phyloP scores from a whole-genome alignment of 2,113 vertebrate species.

The Triplophysa rosa region DNA sequence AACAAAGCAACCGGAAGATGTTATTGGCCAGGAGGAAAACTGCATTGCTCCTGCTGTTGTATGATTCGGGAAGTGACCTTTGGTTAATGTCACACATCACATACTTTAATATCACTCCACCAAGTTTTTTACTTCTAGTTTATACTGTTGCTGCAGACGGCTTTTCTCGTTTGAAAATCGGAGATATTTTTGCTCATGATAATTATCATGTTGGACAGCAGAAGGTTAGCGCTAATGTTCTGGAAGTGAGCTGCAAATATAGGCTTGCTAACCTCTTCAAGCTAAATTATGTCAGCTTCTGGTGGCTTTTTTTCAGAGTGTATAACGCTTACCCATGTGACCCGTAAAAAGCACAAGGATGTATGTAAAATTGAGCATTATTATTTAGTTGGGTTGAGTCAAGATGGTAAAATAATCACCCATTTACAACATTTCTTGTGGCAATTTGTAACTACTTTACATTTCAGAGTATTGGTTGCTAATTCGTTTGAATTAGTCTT shows the following conservation, averaged over 20 bases:
- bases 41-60: slow-evolving; percentile 54
- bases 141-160: background rate
- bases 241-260: background rate
- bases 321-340: background rate
- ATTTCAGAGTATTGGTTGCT: too few relatives aligned
- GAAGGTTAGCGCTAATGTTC: background rate
- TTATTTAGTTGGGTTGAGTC: too few relatives aligned
- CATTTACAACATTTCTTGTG: too few relatives aligned
- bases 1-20: background rate
- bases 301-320: background rate
- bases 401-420: too few relatives aligned
- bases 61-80: slow-evolving; percentile 76
- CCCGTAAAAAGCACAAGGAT: too few relatives aligned
- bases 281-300: slow-evolving; percentile 20
- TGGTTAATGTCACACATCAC: slow-evolving; percentile 77
- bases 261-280: slow-evolving; percentile 6
- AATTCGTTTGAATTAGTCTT: too few relatives aligned
- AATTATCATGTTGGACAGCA: slow-evolving; percentile 25
- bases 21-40: slow-evolving; percentile 48
- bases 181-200: slow-evolving; percentile 56
- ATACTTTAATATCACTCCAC: slow-evolving; percentile 71
- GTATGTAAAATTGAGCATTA: too few relatives aligned
- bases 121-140: slow-evolving; percentile 36
- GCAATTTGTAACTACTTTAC: too few relatives aligned
- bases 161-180: slow-evolving; percentile 32